Percentiles rank a stretch among this genome's conserved stretches.
Evolutionary conservation across 2,797 vertebrate genomes (phyloP).

Genomic region (Eulemur albifrons): DNA sequence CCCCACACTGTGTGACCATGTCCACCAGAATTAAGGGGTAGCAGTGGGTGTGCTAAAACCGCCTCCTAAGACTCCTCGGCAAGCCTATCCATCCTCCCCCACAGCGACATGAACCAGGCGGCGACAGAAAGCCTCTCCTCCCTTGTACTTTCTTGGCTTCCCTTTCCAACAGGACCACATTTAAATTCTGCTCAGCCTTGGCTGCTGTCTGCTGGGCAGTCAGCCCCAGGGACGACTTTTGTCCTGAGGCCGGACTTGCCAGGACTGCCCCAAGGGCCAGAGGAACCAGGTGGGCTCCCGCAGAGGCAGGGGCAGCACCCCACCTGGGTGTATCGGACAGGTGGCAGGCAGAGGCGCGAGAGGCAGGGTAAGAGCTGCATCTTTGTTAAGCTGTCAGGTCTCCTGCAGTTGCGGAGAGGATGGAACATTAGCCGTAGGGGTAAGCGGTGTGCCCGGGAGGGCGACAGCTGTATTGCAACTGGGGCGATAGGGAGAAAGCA

Average conservation of each 20-base stretch:
- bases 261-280: constrained; percentile 36
- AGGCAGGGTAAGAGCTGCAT: background rate
- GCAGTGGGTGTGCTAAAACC: background rate
- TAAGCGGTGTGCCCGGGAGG: background rate
- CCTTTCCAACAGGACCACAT: constrained; percentile 58
- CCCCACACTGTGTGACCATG: background rate
- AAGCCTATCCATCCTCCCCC: background rate
- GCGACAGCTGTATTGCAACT: background rate
- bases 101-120: background rate
- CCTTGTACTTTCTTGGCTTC: constrained; percentile 61
- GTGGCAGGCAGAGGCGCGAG: background rate
- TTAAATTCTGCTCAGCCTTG: constrained; percentile 76
- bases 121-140: constrained; percentile 47
- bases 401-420: background rate
- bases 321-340: background rate
- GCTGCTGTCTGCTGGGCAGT: constrained; percentile 74
- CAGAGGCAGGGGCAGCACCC: background rate
- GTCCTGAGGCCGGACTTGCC: constrained; percentile 67
- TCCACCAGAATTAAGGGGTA: background rate
- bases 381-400: background rate
- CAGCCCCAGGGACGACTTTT: constrained; percentile 69
- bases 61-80: background rate
- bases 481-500: background rate
- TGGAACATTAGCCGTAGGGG: background rate
- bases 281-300: constrained; percentile 55